These are phyloP conservation scores for Bombus sibiricus DNA, from an alignment of 1,140 invertebrate species.

Conservation along the genomic window DNA sequence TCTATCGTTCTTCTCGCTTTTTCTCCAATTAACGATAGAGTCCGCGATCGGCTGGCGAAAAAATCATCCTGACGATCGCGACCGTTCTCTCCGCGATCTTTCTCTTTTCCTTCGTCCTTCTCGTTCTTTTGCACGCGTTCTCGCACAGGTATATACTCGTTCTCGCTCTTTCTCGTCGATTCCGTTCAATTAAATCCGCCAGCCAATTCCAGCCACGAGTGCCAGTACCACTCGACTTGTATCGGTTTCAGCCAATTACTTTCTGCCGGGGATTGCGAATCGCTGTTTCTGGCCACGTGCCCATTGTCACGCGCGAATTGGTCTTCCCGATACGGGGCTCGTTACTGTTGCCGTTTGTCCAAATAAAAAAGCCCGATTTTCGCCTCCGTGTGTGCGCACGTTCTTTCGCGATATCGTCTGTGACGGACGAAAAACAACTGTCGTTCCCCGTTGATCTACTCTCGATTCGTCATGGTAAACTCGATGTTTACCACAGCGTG, in stretches of 20 bases:
- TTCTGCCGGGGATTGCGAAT: slow-evolving; percentile 37
- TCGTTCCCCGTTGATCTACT: neutral
- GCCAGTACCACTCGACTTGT: slow-evolving; percentile 59
- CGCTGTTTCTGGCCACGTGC: slow-evolving; percentile 60
- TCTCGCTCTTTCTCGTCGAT: slow-evolving; percentile 53
- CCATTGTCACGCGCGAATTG: slow-evolving; percentile 49
- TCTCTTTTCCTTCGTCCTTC: neutral
- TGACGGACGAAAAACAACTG: neutral
- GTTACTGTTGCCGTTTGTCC: slow-evolving; percentile 8
- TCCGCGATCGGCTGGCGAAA: neutral
- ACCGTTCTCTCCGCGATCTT: neutral
- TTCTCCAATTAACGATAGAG: slow-evolving; percentile 45
- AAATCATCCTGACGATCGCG: slow-evolving; percentile 39
- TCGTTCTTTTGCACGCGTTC: neutral
- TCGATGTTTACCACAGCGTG: neutral
- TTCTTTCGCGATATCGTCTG: neutral
- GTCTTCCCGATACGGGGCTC: neutral
- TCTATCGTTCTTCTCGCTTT: neutral
- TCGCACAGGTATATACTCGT: neutral
- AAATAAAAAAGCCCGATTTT: neutral
- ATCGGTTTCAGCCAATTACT: slow-evolving; percentile 74
- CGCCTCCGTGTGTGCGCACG: too few species aligned
- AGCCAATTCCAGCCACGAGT: slow-evolving; percentile 57
- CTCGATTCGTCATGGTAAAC: neutral
- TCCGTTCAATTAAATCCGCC: slow-evolving; percentile 66